Evolutionary conservation across 2,113 vertebrate genomes (phyloP), one percentile per base, ranked within the genome.

Genomic region (Meleagris gallopavo): DNA sequence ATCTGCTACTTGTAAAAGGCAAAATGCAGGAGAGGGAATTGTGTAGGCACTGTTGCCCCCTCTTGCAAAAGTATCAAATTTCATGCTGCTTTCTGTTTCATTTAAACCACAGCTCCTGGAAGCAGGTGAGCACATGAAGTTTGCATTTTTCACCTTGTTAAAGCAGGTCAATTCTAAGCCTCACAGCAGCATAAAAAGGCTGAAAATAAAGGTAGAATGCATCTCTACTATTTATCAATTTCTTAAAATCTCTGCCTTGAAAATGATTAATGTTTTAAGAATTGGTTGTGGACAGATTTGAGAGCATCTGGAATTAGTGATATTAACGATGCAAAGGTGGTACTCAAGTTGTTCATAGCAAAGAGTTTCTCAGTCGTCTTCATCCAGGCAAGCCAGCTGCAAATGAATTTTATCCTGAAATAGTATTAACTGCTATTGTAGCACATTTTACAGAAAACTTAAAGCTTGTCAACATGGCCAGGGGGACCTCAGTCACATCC

Each of bases 401-500:
- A 50, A 15, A 85, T 5, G 13, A 61, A 61, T 75, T 90, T 85
- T 88, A 12, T 11, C 14, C 27, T 66, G 10, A 17, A 54, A 20
- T 17, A 48, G 36, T 22, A 43, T 57, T 61, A 66, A 8, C 25
- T 85, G 22, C 27, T 36, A 19, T 57, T 22, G 9, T 3, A 52
- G 32, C 6, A 6, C 5, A 34, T 40, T 52, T 54, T 40, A 14
- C 22, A 58, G 55, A 34, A 58, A 46, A 34, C 30, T n/a, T n/a
- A 70, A 45, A 22, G 48, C 38, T 58, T 38, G 24, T 38, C 38
- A 24, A 2, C 2, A 4, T 13, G 69, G 30, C 19, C 60, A 5
- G 0, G 0, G 57, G 14, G 36, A 82, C 17, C 6, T 1, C 50
- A 7, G 32, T 34, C 45, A 13, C 50, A 13, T 32, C 11, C 2